A percentile compares a stretch with the other conserved stretches of the same genome.
Conservation (phyloP, 2,888 invertebrate species). For the Protonemura montana region DNA sequence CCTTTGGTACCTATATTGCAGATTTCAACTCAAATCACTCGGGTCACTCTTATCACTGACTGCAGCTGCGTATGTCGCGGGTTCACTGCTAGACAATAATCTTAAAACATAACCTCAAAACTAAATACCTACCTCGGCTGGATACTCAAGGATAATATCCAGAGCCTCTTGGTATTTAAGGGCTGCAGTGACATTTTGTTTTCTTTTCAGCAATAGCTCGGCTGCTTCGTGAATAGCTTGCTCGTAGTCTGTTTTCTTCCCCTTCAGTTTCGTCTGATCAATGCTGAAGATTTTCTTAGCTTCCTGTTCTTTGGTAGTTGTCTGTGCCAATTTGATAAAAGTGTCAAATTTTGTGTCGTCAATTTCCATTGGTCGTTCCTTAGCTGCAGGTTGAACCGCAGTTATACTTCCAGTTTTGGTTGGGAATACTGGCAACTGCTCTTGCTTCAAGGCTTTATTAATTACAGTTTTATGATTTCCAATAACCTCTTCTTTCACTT, state of each 20-base stretch:
- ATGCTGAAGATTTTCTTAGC: not conserved
- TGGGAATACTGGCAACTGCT: not conserved
- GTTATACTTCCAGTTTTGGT: not conserved
- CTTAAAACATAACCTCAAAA: not conserved
- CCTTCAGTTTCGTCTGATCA: not conserved
- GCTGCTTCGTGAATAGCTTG: not conserved
- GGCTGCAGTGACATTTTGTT: not conserved
- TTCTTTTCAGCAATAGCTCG: not conserved
- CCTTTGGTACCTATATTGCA: no score
- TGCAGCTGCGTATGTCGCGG: no score
- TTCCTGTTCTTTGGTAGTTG: not conserved
- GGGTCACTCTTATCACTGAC: no score
- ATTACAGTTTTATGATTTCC: not conserved
- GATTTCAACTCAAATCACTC: no score
- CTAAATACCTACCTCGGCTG: slow-evolving; percentile 25
- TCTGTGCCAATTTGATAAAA: not conserved
- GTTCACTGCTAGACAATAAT: no score
- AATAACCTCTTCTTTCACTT: not conserved
- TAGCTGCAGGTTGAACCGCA: not conserved
- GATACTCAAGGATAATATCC: slow-evolving; percentile 15
- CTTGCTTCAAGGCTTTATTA: no score
- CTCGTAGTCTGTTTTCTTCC: not conserved
- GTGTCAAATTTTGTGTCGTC: not conserved
- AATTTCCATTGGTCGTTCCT: not conserved
- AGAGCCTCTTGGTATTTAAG: slow-evolving; percentile 23